Base-by-base conservation (phyloP, 2,113 vertebrate species). In the Chaetodon auriga region DNA sequence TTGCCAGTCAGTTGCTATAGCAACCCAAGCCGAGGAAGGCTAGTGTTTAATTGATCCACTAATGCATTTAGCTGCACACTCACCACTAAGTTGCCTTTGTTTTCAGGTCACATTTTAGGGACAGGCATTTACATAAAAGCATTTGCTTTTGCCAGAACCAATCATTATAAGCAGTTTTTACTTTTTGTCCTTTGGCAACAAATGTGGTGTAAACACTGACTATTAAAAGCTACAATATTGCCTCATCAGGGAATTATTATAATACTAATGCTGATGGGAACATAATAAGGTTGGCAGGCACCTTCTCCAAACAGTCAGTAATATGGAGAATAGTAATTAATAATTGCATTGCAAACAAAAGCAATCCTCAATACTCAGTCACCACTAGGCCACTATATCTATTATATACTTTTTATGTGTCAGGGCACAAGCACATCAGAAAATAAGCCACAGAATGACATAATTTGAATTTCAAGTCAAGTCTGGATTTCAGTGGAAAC, bases 1-100 rank as follows among this genome's bases (percentile, higher is more conserved):
- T 96, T 95, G 93, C 91, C 91, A 93, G 94, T 93, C 94, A 87
- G 96, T 97, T 95, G 95, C 95, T 95, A 95, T 95, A 90, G 94
- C 85, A 97, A 99, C 97, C 69, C 82, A 90, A 88, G 90, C 92
- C 91, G 71, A 87, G 96, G 95, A 96, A 94, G 96, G 96, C 92
- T 97, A 97, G 95, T 96, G 92, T 96, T 97, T 99, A 99, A 99
- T 99, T 98, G 97, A 98, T 98, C 96, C 96, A 95, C 97, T 98
- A 97, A 99, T 98, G 97, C 96, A 97, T 96, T 93, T 93, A 93
- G 96, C 96, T 95, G 96, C 95, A 96, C 96, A 96, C 95, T 96
- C 95, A 97, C 95, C 95, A 95, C 96, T 96, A 96, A 97, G 96
- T 95, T 96, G 95, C 95, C 96, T 97, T 99, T 99, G 97, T 98